phyloP scores from a whole-genome alignment of 1,140 invertebrate species.

The Eueides isabella region DNA sequence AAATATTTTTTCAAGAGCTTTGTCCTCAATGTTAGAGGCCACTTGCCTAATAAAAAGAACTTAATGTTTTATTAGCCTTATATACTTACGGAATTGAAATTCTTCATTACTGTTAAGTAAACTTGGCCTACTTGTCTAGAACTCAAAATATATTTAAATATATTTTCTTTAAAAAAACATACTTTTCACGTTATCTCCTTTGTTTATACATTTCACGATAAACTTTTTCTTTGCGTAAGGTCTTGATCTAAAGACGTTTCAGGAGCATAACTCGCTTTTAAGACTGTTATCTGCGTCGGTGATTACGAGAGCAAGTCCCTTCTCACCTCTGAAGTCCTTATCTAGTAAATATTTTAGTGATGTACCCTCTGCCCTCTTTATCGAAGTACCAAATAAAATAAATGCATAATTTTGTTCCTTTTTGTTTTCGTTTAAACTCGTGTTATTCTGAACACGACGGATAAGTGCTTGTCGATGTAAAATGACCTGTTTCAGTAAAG shows the following conservation, averaged over 20 bases:
- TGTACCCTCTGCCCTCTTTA: slow-evolving; percentile 29
- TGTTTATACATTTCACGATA: slow-evolving; percentile 30
- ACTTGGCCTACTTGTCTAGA: background rate
- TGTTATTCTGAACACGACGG: slow-evolving; percentile 23
- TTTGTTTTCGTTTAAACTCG: slow-evolving; percentile 9
- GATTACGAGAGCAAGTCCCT: slow-evolving; percentile 37
- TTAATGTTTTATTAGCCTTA: slow-evolving; percentile 5
- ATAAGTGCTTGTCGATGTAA: slow-evolving; percentile 46
- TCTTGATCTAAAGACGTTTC: slow-evolving; percentile 26
- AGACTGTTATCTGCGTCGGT: slow-evolving; percentile 35
- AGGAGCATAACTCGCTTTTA: slow-evolving; percentile 33
- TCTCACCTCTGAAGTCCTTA: slow-evolving; percentile 36
- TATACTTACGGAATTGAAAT: slow-evolving; percentile 10
- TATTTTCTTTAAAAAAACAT: slow-evolving; percentile 5
- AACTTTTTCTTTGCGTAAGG: slow-evolving; percentile 25
- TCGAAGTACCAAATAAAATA: slow-evolving; percentile 15
- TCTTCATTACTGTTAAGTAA: slow-evolving; percentile 5
- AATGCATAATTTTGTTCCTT: slow-evolving; percentile 17
- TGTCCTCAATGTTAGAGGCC: background rate
- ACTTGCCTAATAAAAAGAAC: background rate
- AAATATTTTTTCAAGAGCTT: background rate
- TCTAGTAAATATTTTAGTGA: slow-evolving; percentile 37
- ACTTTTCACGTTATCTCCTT: slow-evolving; percentile 13
- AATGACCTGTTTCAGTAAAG: slow-evolving; percentile 42
- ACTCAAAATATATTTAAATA: background rate